These are phyloP conservation scores for Lycophotia porphyrea DNA, from an alignment of 2,888 invertebrate species.

Conservation along the genomic window DNA sequence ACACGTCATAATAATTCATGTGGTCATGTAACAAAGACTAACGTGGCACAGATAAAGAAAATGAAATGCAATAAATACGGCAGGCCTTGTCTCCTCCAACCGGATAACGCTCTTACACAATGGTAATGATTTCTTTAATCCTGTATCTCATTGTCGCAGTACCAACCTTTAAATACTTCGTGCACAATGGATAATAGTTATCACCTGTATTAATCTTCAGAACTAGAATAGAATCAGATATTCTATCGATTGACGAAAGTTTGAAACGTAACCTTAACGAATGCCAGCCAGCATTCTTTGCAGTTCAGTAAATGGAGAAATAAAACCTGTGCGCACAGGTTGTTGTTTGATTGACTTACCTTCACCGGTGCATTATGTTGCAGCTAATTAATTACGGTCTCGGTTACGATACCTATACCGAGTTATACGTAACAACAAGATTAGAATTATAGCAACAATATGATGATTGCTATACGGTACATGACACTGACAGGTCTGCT, in stretches of 20 bases:
- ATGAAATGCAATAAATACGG: conserved; percentile 48
- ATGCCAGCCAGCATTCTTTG: conserved; percentile 43
- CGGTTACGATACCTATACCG: background rate
- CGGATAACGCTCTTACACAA: conserved; percentile 57
- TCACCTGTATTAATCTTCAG: conserved; percentile 71
- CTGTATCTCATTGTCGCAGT: conserved; percentile 65
- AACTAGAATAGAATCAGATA: conserved; percentile 38
- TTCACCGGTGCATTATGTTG: conserved; percentile 37
- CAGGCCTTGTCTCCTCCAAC: conserved; percentile 45
- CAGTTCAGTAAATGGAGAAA: conserved; percentile 44
- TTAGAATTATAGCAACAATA: conserved; percentile 23
- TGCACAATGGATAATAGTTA: conserved; percentile 75
- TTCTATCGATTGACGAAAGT: conserved; percentile 44
- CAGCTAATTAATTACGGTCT: conserved; percentile 37
- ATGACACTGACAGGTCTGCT: conserved; percentile 1
- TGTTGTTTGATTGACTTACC: conserved; percentile 29
- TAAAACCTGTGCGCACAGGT: conserved; percentile 16
- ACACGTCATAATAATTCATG: conserved; percentile 52
- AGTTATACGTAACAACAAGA: conserved; percentile 14
- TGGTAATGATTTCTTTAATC: conserved; percentile 68
- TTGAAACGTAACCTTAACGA: conserved; percentile 43
- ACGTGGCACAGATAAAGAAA: conserved; percentile 50
- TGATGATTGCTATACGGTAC: background rate
- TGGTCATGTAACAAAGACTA: conserved; percentile 55
- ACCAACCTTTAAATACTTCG: conserved; percentile 70